Percentiles rank a stretch among this genome's conserved stretches.
These are phyloP conservation scores for Pantherophis guttatus DNA, from an alignment of 2,113 vertebrate species.

Conservation along the genomic window DNA sequence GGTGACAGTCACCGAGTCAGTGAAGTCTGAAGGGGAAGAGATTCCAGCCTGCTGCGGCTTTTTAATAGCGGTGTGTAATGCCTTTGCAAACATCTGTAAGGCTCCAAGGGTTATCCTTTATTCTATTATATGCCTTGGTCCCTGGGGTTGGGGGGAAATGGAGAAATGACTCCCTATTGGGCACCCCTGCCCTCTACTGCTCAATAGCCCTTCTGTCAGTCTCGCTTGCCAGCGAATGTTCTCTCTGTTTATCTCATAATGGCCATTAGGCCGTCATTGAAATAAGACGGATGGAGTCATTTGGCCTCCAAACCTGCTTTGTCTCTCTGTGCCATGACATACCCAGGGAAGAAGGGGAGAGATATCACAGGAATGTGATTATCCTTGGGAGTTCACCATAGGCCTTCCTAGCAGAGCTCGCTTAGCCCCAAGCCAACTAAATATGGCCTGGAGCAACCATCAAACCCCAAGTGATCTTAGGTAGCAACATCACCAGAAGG, in stretches of 20 bases:
- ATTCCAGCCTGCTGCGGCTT: constrained; percentile 31
- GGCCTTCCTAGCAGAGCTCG: background rate
- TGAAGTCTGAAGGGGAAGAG: constrained; percentile 4
- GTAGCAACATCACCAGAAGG: background rate
- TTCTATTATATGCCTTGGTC: constrained; percentile 36
- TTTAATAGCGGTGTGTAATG: constrained; percentile 43
- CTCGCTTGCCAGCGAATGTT: constrained; percentile 5
- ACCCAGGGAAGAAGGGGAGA: background rate
- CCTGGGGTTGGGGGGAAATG: constrained; percentile 23
- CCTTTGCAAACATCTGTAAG: constrained; percentile 36
- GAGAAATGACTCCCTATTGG: background rate
- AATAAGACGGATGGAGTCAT: constrained; percentile 15
- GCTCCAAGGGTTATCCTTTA: constrained; percentile 44
- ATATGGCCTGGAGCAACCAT: background rate
- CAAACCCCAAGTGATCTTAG: background rate
- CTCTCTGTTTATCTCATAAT: constrained; percentile 21
- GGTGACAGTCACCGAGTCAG: constrained; percentile 29
- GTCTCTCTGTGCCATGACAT: background rate
- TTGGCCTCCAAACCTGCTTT: constrained; percentile 6
- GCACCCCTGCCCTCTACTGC: background rate
- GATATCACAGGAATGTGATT: background rate
- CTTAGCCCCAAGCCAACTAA: background rate
- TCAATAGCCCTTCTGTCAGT: constrained; percentile 17
- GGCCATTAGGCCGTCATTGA: constrained; percentile 32
- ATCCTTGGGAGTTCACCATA: background rate